Evolutionary conservation across 2,888 invertebrate species (phyloP).

Genomic region (Eupithecia subfuscata): DNA sequence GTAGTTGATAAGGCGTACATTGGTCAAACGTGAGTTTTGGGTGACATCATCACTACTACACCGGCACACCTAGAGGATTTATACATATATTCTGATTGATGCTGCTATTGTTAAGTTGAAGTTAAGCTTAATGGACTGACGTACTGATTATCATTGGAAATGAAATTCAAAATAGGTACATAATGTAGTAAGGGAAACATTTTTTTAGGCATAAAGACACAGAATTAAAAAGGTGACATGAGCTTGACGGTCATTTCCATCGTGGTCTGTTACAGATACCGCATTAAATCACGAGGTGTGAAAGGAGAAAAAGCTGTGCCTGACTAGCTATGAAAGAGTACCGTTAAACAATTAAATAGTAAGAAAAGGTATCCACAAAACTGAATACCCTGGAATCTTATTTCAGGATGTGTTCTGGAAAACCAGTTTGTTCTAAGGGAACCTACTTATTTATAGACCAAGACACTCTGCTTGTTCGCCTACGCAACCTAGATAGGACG

Average conservation of each 20-base stretch:
- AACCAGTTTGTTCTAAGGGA: not conserved
- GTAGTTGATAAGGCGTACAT: constrained; percentile 51
- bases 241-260: not conserved
- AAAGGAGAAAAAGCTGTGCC: not conserved
- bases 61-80: constrained; percentile 4
- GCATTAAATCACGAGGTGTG: not conserved
- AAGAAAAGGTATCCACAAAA: not conserved
- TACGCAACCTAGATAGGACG: not conserved
- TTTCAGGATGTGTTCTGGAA: not conserved
- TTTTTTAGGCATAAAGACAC: not conserved
- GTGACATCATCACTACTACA: constrained; percentile 48
- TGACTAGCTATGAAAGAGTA: not conserved
- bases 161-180: not conserved
- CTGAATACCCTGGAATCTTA: not conserved
- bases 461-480: not conserved
- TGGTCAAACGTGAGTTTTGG: constrained; percentile 49
- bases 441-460: not conserved
- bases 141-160: constrained; percentile 15
- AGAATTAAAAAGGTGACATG: not conserved
- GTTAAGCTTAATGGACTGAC: constrained; percentile 19
- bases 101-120: constrained; percentile 36
- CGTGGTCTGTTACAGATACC: not conserved
- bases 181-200: not conserved
- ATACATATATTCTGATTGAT: constrained; percentile 26
- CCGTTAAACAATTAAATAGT: not conserved